phyloP scores from a whole-genome alignment of 2,113 vertebrate species.

The Alligator mississippiensis region DNA sequence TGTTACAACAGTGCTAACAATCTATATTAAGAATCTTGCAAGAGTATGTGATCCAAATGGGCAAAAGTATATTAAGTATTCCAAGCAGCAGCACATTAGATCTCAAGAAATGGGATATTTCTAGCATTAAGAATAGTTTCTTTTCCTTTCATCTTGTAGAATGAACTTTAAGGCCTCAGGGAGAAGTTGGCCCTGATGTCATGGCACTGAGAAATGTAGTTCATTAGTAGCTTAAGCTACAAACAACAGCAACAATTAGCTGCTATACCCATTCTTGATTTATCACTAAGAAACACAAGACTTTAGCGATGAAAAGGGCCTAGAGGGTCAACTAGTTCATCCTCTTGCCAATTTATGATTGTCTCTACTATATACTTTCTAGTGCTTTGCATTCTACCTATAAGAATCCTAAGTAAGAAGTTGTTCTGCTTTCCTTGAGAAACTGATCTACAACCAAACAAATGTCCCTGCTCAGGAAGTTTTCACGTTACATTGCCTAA shows the following conservation, averaged over 20 bases:
- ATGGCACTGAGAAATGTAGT: constrained; percentile 65
- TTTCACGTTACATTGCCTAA: not conserved
- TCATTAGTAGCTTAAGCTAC: constrained; percentile 63
- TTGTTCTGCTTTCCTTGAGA: not conserved
- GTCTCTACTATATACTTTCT: not conserved
- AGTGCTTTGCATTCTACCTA: not conserved
- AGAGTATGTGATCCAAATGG: not conserved
- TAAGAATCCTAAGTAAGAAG: not conserved
- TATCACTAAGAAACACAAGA: not conserved
- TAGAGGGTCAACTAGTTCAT: constrained; percentile 40
- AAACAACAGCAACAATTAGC: constrained; percentile 65
- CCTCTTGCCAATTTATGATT: constrained; percentile 26
- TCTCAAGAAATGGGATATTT: constrained; percentile 8
- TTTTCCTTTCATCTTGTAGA: constrained; percentile 31
- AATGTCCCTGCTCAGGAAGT: not conserved
- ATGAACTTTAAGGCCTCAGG: constrained; percentile 29
- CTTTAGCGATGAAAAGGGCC: constrained; percentile 31
- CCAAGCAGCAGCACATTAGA: constrained; percentile 17
- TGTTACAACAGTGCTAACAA: not conserved
- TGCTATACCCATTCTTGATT: constrained; percentile 59
- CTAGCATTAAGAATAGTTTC: constrained; percentile 26
- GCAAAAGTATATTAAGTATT: not conserved
- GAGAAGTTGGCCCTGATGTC: constrained; percentile 32
- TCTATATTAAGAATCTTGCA: not conserved
- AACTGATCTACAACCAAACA: not conserved